These are phyloP conservation scores for Sinopyrophorus schimmeli DNA, from an alignment of 2,888 invertebrate species.

Conservation along the genomic window DNA sequence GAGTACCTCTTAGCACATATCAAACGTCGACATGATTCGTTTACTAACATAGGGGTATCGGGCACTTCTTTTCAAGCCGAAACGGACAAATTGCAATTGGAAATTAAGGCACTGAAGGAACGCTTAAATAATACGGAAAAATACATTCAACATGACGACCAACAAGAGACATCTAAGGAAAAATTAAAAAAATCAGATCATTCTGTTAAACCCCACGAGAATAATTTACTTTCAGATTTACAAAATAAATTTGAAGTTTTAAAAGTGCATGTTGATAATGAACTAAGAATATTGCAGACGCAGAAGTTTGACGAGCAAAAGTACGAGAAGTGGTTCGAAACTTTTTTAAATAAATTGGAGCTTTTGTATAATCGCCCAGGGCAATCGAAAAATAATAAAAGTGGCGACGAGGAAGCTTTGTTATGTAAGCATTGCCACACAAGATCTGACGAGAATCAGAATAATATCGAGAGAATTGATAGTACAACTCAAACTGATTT, in stretches of 20 bases:
- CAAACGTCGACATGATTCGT: conserved; percentile 60
- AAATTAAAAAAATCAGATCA: conserved; percentile 1
- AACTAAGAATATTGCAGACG: conserved; percentile 57
- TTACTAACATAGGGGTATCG: conserved; percentile 34
- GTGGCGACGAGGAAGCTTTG: neutral
- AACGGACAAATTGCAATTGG: conserved; percentile 65
- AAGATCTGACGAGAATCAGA: neutral
- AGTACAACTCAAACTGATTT: conserved; percentile 46
- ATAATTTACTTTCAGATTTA: conserved; percentile 38
- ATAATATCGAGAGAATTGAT: conserved; percentile 19
- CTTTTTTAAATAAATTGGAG: conserved; percentile 40
- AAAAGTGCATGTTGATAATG: conserved; percentile 48
- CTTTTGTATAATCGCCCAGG: conserved; percentile 40
- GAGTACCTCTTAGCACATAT: conserved; percentile 67
- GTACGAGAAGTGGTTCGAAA: conserved; percentile 59
- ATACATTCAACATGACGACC: conserved; percentile 54
- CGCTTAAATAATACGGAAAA: conserved; percentile 64
- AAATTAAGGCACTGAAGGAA: conserved; percentile 67
- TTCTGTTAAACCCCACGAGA: conserved; percentile 8
- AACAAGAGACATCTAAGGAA: conserved; percentile 30
- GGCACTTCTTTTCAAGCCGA: conserved; percentile 54
- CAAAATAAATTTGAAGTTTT: conserved; percentile 51
- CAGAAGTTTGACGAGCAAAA: conserved; percentile 61
- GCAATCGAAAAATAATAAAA: neutral
- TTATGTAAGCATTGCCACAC: conserved; percentile 31